phyloP scores from a whole-genome alignment of 1,140 invertebrate species.

The Anoplolepis gracilipes region DNA sequence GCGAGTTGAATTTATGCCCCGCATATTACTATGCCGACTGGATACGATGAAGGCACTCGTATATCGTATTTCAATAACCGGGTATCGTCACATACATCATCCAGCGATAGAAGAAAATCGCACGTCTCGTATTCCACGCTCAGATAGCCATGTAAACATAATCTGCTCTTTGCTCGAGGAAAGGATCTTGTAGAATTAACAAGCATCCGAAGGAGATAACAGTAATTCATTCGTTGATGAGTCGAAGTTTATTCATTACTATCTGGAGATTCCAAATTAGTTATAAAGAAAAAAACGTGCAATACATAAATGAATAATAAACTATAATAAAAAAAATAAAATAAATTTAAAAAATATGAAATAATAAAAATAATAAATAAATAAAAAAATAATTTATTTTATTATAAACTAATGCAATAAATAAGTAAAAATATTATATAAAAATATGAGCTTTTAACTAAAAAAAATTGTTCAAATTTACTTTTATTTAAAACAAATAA shows the following conservation, averaged over 20 bases:
- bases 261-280: neutral
- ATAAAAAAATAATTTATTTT: too few relatives aligned
- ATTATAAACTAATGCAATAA: too few relatives aligned
- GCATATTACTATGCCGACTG: slow-evolving; percentile 49
- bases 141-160: slow-evolving; percentile 42
- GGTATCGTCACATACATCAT: slow-evolving; percentile 49
- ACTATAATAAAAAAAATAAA: slow-evolving; percentile 8
- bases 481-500: neutral
- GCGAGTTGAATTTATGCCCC: slow-evolving; percentile 54
- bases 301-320: neutral
- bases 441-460: neutral
- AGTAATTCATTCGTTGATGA: slow-evolving; percentile 10
- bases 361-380: too few relatives aligned
- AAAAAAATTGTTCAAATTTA: neutral
- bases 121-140: slow-evolving; percentile 28
- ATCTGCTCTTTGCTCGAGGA: slow-evolving; percentile 18
- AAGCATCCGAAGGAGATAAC: neutral
- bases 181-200: slow-evolving; percentile 14
- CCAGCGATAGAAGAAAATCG: slow-evolving; percentile 35
- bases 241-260: neutral
- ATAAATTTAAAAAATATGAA: too few relatives aligned
- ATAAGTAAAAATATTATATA: neutral
- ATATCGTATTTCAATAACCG: slow-evolving; percentile 56
- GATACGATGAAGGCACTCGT: slow-evolving; percentile 38
- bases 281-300: neutral